Percentiles rank a stretch among this genome's conserved stretches.
phyloP scores from a whole-genome alignment of 1,140 invertebrate species.

The Bombus affinis region DNA sequence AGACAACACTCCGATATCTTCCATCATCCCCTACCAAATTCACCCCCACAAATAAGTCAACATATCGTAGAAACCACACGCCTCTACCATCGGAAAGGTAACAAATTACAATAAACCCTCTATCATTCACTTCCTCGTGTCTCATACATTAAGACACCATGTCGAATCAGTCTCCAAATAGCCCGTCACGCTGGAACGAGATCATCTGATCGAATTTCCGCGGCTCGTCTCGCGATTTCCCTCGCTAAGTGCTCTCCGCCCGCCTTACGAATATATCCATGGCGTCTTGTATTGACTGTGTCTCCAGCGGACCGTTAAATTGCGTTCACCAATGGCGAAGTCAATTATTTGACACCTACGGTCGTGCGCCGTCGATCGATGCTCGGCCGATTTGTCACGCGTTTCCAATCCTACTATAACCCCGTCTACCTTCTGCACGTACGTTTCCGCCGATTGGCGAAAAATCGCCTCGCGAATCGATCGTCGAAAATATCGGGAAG shows the following conservation, averaged over 20 bases:
- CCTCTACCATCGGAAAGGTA: too few species aligned
- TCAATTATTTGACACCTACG: constrained; percentile 51
- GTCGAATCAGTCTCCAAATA: not conserved
- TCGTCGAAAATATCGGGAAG: not conserved
- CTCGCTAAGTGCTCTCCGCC: not conserved
- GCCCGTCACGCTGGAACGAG: not conserved
- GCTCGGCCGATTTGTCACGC: constrained; percentile 23
- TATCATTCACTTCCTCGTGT: too few species aligned
- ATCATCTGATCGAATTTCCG: not conserved
- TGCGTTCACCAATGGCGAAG: constrained; percentile 44
- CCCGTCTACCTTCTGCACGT: not conserved
- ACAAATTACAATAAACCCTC: not conserved
- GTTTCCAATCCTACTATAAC: not conserved
- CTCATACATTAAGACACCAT: not conserved
- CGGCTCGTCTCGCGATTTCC: constrained; percentile 27
- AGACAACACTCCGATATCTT: not conserved
- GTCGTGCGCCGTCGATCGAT: constrained; percentile 2
- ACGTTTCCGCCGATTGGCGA: not conserved
- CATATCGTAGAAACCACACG: not conserved
- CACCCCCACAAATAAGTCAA: not conserved
- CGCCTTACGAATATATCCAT: constrained; percentile 28
- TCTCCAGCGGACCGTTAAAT: constrained; percentile 38
- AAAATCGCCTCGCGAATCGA: not conserved
- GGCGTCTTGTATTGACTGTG: constrained; percentile 24
- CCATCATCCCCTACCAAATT: not conserved